These are phyloP conservation scores for Myathropa florea DNA, from an alignment of 2,888 invertebrate species.

Conservation along the genomic window DNA sequence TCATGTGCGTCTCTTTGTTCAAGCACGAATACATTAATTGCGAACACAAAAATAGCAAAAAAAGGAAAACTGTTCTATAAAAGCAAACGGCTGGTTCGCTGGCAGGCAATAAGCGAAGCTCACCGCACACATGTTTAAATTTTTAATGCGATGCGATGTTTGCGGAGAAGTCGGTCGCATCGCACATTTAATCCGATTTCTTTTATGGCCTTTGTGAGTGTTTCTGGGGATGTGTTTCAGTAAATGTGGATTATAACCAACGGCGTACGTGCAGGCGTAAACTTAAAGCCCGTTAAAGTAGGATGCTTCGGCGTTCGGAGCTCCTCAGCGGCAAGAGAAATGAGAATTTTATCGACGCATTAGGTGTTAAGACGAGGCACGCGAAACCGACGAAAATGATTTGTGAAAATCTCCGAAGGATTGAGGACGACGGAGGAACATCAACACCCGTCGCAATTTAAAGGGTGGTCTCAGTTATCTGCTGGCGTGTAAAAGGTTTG, in stretches of 20 bases:
- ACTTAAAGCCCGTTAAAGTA: background rate
- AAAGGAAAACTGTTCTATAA: background rate
- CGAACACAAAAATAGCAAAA: background rate
- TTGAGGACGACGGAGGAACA: no score
- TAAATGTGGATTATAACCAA: background rate
- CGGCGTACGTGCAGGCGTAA: background rate
- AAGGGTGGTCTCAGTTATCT: no score
- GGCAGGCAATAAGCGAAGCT: background rate
- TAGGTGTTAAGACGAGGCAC: no score
- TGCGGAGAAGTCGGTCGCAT: background rate
- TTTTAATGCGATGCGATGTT: background rate
- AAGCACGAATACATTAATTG: background rate
- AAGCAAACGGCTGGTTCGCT: background rate
- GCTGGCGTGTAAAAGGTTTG: no score
- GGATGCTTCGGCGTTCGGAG: no score
- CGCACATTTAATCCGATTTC: background rate
- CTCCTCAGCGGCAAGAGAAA: no score
- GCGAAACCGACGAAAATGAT: no score
- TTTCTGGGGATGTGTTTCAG: background rate
- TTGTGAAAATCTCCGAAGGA: no score
- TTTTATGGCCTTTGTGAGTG: background rate
- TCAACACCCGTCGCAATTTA: no score
- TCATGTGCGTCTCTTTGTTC: no score
- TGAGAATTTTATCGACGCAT: no score
- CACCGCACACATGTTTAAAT: background rate